Evolutionary conservation across 2,113 vertebrate species (phyloP), one percentile per base, ranked within the genome.

Genomic region (Chaenocephalus aceratus): DNA sequence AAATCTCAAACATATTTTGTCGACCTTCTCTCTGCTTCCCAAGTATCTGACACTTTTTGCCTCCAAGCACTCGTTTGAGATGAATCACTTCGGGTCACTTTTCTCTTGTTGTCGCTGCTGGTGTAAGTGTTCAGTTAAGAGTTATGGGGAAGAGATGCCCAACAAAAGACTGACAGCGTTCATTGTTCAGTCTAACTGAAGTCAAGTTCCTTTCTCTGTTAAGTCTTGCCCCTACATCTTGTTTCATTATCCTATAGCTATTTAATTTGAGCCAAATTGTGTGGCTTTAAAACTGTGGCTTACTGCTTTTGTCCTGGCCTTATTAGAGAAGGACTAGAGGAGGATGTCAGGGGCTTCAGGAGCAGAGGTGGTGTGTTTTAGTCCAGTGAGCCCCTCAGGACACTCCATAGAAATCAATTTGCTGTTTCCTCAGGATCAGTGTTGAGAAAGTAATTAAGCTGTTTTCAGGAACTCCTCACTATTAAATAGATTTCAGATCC

Each of bases 401-500:
- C 59, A 58, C 72, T 63, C 60, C 69, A 64, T 68, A 63, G 54
- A 88, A 90, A 89, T 88, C 83, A 88, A 90, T 90, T 89, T 72
- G 64, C 72, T 80, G 77, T 83, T 91, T 86, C 69, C 64, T 72
- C 66, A 60, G 68, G 77, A 78, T 86, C 83, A 74, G 61, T 80
- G 79, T 83, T 86, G 66, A 72, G 70, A 78, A 87, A 81, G 89
- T 89, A 89, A 94, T 94, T 88, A 86, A 91, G 87, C 72, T 63
- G 90, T 85, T 87, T 84, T 75, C 80, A 85, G 91, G 81, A 88
- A 83, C 80, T 88, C 73, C 79, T 90, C 77, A 79, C 87, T 84
- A 88, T 89, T 88, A 80, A 82, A 89, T 75, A 60, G 79, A 86
- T 87, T 89, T 81, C 44, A 77, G 76, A 85, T 91, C 85, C 62